These are phyloP conservation scores for Arctocebus calabarensis DNA, from an alignment of 2,797 vertebrate species.

Conservation along the genomic window DNA sequence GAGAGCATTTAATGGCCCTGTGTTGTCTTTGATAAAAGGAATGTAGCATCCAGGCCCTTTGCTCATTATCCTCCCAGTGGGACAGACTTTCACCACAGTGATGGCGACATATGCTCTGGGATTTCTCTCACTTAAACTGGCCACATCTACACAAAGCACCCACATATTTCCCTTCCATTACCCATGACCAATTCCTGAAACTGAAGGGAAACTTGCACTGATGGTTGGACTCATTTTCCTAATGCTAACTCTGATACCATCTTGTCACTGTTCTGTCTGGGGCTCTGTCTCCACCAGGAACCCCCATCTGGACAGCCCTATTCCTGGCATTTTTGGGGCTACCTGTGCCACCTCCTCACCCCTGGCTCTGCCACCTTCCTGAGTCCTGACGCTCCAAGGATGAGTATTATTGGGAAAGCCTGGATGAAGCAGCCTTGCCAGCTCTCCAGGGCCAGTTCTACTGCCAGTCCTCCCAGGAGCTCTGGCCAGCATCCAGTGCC, in stretches of 20 bases:
- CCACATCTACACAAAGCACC: background rate
- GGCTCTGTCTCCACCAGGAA: background rate
- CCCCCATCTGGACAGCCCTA: background rate
- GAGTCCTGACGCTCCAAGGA: background rate
- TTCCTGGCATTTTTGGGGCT: background rate
- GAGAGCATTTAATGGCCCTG: background rate
- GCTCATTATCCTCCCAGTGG: background rate
- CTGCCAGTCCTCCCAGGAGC: background rate
- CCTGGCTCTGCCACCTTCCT: background rate
- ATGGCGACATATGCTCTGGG: background rate
- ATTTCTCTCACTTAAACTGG: background rate
- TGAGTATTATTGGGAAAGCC: background rate
- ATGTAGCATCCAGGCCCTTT: background rate
- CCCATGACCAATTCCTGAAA: background rate
- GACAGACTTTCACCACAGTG: rapidly evolving
- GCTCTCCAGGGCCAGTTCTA: background rate
- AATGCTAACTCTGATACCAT: background rate
- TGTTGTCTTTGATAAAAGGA: background rate
- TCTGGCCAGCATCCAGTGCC: rapidly evolving
- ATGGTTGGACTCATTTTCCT: background rate
- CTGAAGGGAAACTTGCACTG: background rate
- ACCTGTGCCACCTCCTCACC: too few species aligned
- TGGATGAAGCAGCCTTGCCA: background rate
- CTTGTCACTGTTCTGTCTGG: background rate
- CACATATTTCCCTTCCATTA: background rate